Evolutionary conservation across 2,797 vertebrate species (phyloP).

Genomic region (Morus bassanus): DNA sequence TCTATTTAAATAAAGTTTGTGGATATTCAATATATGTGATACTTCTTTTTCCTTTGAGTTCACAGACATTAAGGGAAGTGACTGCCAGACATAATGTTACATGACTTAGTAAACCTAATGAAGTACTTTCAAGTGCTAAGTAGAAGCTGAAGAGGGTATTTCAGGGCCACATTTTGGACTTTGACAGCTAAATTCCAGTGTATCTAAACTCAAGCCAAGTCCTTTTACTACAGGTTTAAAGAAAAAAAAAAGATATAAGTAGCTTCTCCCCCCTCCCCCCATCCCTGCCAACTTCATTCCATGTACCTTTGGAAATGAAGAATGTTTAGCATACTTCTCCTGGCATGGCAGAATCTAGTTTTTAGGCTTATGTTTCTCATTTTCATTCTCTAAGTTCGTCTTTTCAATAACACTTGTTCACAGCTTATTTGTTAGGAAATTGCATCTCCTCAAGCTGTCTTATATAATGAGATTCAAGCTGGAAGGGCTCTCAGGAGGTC

Average conservation of each 20-base stretch:
- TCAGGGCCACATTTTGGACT: background rate
- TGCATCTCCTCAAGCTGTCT: background rate
- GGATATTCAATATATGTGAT: background rate
- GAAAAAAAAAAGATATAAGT: no score
- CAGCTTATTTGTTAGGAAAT: background rate
- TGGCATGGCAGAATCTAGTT: background rate
- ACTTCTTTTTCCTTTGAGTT: background rate
- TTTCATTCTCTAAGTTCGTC: background rate
- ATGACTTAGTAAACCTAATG: background rate
- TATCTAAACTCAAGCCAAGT: background rate
- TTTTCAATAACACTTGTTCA: background rate
- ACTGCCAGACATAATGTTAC: background rate
- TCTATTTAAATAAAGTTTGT: background rate
- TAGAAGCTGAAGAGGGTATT: background rate
- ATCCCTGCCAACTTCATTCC: background rate
- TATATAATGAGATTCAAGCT: background rate
- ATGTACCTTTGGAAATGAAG: background rate
- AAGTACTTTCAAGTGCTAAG: background rate
- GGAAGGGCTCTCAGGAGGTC: background rate
- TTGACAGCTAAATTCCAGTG: background rate
- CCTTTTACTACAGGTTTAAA: background rate
- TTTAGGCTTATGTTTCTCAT: background rate
- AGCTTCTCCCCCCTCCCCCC: rapidly evolving
- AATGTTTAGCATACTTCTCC: background rate
- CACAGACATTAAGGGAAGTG: background rate